phyloP scores from a whole-genome alignment of 2,888 invertebrate species.

The Diabrotica balteata region DNA sequence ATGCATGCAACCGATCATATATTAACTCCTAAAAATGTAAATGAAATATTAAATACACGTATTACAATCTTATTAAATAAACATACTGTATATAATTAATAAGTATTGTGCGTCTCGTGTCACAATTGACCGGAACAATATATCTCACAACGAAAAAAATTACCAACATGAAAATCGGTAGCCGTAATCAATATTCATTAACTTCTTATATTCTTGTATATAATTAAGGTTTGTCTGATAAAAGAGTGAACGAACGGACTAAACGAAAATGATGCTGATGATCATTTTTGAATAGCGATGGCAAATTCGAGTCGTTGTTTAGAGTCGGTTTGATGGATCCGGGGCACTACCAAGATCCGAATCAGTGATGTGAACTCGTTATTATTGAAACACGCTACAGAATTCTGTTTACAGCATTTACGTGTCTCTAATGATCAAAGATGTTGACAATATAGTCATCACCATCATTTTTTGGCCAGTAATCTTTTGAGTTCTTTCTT shows the following conservation, averaged over 20 bases:
- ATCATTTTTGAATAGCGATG: too few relatives aligned
- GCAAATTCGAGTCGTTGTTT: too few relatives aligned
- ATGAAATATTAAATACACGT: conserved; percentile 16
- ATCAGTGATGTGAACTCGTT: too few relatives aligned
- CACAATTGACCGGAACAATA: conserved; percentile 11
- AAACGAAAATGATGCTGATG: not conserved
- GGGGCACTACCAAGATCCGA: too few relatives aligned
- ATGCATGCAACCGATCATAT: too few relatives aligned
- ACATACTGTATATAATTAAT: conserved; percentile 14
- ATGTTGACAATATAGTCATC: too few relatives aligned
- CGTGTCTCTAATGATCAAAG: too few relatives aligned
- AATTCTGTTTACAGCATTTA: too few relatives aligned
- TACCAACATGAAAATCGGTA: conserved; percentile 15
- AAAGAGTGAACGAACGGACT: not conserved
- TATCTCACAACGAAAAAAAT: conserved; percentile 5
- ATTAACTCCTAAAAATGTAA: not conserved
- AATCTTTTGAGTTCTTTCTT: too few relatives aligned
- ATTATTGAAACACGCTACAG: too few relatives aligned
- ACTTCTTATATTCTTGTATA: conserved; percentile 15
- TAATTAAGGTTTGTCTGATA: conserved; percentile 17
- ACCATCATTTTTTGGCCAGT: too few relatives aligned
- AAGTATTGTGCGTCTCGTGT: conserved; percentile 8
- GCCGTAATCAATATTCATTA: conserved; percentile 26
- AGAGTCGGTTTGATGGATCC: too few relatives aligned
- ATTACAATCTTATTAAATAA: conserved; percentile 15